Evolutionary conservation across 1,140 invertebrate genomes (phyloP), one percentile per base, ranked within the genome.

Genomic region (Trichonephila clavipes): DNA sequence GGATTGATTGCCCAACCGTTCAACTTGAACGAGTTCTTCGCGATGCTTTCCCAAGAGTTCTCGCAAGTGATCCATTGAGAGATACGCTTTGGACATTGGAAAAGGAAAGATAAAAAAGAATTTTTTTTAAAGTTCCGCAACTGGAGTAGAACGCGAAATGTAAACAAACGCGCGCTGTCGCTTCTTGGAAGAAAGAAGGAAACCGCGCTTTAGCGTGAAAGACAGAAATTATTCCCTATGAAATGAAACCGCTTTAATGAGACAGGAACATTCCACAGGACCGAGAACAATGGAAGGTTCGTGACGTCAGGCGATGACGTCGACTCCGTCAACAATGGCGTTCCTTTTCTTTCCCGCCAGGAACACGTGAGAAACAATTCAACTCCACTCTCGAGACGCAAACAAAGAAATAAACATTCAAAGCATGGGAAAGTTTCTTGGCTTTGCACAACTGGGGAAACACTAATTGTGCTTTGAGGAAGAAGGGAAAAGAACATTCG

Each of bases 31-130:
- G 66, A 24, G n/a, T 69, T 24, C 10, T 24, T 28, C n/a, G n/a
- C 66, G n/a, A 69, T 69, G n/a, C 66, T 69, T 69, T 69, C 66
- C 66, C 66, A 69, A 69, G n/a, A 69, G 7, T 69, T 69, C 66
- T 69, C 21, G n/a, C 24, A 69, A 69, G 66, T 21, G 66, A 24
- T 69, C 24, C 66, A 24, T 24, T 24, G 66, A n/a, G 28, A 69
- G 66, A 24, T 21, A 69, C 66, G 24, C 66, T 69, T 69, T 21
- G 66, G 66, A 24, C 66, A 69, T 69, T 69, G 66, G n/a, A 21
- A 69, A 69, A 69, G 66, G n/a, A 69, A 24, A 51, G 1, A 10
- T 0, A 14, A 24, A 12, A 24, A 24, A 69, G 12, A 28, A 69
- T 12, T 51, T 51, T 40, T 40, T 40, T 40, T 40, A 40, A 40